These are phyloP conservation scores for Melanerpes formicivorus DNA, from an alignment of 2,113 vertebrate species.

Conservation along the genomic window DNA sequence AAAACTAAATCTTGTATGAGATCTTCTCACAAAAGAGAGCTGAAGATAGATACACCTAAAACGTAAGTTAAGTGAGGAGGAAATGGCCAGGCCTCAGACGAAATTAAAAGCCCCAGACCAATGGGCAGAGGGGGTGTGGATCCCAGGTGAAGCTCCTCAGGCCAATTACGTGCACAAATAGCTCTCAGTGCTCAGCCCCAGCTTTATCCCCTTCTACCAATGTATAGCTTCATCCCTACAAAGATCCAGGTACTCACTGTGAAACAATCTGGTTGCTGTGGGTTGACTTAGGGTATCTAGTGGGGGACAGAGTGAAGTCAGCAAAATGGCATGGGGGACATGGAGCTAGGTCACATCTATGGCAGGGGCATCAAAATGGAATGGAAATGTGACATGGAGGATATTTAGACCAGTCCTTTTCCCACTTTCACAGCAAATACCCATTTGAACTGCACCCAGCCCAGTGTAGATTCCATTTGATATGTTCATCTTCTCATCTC, in stretches of 20 bases:
- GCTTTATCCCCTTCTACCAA: neutral
- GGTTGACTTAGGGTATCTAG: neutral
- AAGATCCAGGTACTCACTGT: neutral
- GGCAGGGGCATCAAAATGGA: neutral
- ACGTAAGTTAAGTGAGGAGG: neutral
- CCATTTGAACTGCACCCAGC: neutral
- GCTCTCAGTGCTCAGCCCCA: neutral
- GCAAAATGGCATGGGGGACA: rapidly evolving
- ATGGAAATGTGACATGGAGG: neutral
- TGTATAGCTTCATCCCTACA: neutral
- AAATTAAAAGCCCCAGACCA: neutral
- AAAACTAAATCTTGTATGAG: neutral
- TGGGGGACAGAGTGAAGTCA: neutral
- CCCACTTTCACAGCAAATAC: neutral
- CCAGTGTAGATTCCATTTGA: neutral
- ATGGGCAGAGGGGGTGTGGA: neutral
- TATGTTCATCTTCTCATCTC: neutral
- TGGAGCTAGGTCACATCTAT: neutral
- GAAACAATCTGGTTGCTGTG: neutral
- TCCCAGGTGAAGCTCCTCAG: neutral
- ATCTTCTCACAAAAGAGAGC: neutral
- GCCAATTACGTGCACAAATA: neutral
- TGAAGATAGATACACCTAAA: rapidly evolving
- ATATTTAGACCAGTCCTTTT: neutral
- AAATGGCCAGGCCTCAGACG: neutral